Evolutionary conservation across 1,140 invertebrate genomes (phyloP).

Genomic region (Hyposmocoma kahamanoa): DNA sequence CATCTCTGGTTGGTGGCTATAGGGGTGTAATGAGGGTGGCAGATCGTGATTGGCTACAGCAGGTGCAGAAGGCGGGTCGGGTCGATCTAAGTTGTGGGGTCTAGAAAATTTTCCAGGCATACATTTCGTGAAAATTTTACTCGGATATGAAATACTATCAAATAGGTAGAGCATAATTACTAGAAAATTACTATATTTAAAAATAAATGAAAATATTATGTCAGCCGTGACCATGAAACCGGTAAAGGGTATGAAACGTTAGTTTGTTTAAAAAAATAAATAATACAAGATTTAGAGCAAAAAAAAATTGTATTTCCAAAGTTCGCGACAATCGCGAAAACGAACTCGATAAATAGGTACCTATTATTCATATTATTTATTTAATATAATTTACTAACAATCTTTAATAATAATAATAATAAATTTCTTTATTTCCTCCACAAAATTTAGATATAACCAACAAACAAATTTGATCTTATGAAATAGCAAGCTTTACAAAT

Average conservation of each 20-base stretch:
- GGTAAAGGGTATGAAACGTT: not conserved
- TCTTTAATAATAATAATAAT: no score
- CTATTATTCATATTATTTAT: no score
- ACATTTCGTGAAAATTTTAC: constrained; percentile 1
- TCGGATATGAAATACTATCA: not conserved
- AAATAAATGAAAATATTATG: not conserved
- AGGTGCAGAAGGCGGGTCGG: constrained; percentile 38
- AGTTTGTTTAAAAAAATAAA: not conserved
- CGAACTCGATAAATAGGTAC: no score
- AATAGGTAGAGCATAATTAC: not conserved
- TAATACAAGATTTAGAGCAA: no score
- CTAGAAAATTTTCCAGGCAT: no score
- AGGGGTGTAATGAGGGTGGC: constrained; percentile 37
- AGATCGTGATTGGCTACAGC: constrained; percentile 42
- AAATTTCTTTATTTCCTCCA: no score
- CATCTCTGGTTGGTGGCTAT: constrained; percentile 36
- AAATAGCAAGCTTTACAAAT: no score
- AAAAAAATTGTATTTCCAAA: no score
- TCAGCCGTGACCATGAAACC: not conserved
- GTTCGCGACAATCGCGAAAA: no score
- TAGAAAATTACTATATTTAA: not conserved
- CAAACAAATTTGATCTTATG: no score
- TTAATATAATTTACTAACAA: no score
- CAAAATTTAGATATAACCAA: no score
- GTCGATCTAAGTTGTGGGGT: constrained; percentile 22